Evolutionary conservation across 1,140 invertebrate genomes (phyloP), one percentile per base, ranked within the genome.

Genomic region (Yoshiicerus persimilis): DNA sequence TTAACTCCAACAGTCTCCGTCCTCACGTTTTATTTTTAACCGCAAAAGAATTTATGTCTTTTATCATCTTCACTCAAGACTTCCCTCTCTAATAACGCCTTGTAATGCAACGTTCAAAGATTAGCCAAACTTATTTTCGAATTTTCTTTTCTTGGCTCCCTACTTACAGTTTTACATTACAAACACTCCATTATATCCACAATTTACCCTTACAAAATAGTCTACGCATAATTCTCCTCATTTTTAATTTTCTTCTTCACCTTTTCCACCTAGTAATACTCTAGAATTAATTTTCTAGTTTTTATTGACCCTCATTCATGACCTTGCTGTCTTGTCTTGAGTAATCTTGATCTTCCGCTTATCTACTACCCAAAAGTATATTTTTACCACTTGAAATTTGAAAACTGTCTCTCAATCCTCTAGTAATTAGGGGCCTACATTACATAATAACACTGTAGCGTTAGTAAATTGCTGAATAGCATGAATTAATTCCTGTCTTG

Each of bases 11-110:
- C 32, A 23, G 20, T 80, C 38, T 80, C 75, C 34, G 75, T 80
- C 75, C 16, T 80, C 75, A 80, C 75, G 75, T 80, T 80, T 80
- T 80, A 80, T 80, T 80, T 80, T 80, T 80, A 80, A 80, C 75
- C 75, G 32, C 75, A 80, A n/a, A 80, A 80, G 34, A 80, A 80
- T 80, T 80, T 34, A 80, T 38, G 75, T 80, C 75, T 38, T 80
- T 80, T 80, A 80, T 80, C 75, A 80, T 80, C 32, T 38, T 80
- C 75, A 80, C 75, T 36, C 32, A n/a, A 80, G 32, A 80, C 75
- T 80, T 80, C 34, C 38, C 32, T 36, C 75, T n/a, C 34, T 80
- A 80, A 80, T 80, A 80, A 80, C 75, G 16, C 75, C 20, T 10
- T 9, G 30, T 80, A 36, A 80, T 32, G 34, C 75, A 36, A 34